Evolutionary conservation across 2,797 vertebrate species (phyloP).

Genomic region (Phaenicophaeus curvirostris): DNA sequence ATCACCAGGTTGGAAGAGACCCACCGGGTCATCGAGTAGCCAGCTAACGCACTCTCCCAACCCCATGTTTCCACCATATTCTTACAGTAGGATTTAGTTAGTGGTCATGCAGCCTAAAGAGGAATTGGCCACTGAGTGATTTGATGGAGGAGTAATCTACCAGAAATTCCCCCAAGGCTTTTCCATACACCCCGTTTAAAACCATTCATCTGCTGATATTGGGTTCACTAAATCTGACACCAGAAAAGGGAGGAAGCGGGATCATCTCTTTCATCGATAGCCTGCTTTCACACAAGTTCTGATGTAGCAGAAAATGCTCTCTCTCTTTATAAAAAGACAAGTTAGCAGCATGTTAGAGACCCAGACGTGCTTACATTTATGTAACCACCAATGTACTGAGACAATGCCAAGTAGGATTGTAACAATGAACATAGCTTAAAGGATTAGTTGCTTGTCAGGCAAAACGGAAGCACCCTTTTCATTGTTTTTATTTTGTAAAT

Average conservation of each 20-base stretch:
- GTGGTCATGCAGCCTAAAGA: background rate
- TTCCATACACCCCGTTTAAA: background rate
- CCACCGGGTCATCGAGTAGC: too few relatives aligned
- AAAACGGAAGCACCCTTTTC: background rate
- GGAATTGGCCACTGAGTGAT: background rate
- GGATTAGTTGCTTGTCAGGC: constrained; percentile 29
- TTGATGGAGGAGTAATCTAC: background rate
- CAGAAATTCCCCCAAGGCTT: background rate
- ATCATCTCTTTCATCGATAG: background rate
- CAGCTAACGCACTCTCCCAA: background rate
- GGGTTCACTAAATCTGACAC: background rate
- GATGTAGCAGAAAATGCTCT: background rate
- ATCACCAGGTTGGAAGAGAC: too few relatives aligned
- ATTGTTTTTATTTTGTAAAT: background rate
- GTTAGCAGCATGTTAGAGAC: background rate
- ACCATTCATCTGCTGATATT: background rate
- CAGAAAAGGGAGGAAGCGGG: background rate
- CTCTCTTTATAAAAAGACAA: background rate
- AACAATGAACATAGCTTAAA: background rate
- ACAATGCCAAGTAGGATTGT: background rate
- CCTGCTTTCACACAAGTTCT: background rate
- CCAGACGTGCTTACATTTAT: background rate
- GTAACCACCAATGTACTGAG: background rate
- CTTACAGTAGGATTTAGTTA: background rate
- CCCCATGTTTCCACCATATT: background rate